phyloP scores from a whole-genome alignment of 2,113 vertebrate genomes.

The Brevimyrus niger region DNA sequence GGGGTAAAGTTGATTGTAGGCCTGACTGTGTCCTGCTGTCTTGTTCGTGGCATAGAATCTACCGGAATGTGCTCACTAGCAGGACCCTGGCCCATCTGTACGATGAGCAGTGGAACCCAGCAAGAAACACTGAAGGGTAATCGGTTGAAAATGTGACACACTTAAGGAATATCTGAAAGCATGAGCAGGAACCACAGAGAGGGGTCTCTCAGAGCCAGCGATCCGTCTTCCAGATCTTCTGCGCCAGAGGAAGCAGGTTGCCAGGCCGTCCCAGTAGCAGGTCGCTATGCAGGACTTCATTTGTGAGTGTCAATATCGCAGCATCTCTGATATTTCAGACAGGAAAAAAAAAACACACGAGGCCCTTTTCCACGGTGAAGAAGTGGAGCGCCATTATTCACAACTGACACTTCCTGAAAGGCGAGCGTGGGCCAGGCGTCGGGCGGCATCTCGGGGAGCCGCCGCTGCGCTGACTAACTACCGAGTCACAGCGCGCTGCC shows the following conservation, averaged over 20 bases:
- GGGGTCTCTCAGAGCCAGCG: neutral
- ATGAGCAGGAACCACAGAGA: neutral
- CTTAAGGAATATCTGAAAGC: neutral
- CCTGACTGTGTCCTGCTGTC: neutral
- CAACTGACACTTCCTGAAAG: neutral
- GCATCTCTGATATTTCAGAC: neutral
- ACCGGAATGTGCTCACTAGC: neutral
- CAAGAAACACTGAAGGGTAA: neutral
- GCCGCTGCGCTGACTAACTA: neutral
- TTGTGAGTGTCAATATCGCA: neutral
- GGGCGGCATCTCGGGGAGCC: slow-evolving; percentile 33
- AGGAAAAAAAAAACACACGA: neutral
- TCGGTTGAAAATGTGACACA: neutral
- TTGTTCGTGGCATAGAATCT: neutral
- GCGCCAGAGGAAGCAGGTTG: neutral
- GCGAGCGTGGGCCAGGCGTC: slow-evolving; percentile 7
- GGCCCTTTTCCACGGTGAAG: neutral
- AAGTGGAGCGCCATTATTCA: slow-evolving; percentile 5
- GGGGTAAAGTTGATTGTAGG: neutral
- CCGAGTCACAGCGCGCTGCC: slow-evolving; percentile 38
- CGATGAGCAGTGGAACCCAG: neutral
- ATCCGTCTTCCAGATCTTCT: neutral
- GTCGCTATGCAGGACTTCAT: neutral
- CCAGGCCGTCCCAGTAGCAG: neutral
- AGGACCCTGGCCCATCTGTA: neutral